Evolutionary conservation across 2,888 invertebrate genomes (phyloP), one percentile per base, ranked within the genome.

Genomic region (Parochlus steinenii): DNA sequence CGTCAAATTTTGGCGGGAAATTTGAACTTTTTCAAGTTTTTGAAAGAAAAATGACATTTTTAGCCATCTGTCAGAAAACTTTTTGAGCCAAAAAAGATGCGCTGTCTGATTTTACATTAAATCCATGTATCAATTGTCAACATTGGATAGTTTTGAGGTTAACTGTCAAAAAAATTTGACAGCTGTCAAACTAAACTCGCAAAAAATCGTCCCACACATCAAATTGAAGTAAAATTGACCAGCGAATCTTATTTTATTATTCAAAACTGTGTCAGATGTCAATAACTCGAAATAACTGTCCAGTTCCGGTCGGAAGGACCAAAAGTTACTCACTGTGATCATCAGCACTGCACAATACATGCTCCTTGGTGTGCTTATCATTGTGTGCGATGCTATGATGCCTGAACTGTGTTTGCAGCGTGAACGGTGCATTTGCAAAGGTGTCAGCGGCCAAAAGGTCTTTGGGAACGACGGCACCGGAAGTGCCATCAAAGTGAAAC

Each of bases 321-420:
- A 28, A 20, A 12, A 27, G 11, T 32, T 23, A 68, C 80, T 72
- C 50, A 90, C 92, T 90, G 55, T 93, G 92, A 53, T 95, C 92
- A 59, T 98, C 98, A 17, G 95, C 90, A 49, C 86, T 83, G 57
- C 98, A 98, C 29, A 98, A 63, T 47, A 98, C 79, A 52, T 97
- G 95, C 53, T 98, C 97, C 62, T 98, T 98, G 44, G 76, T 66
- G 52, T 87, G 89, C 48, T 87, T 85, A 57, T 90, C 87, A 44
- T 73, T 70, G 46, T 75, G 73, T 0, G 74, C 68, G 26, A 77
- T 70, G 10, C 77, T 73, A 26, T 81, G 81, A 62, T 97, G 97
- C 33, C 90, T 74, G 71, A 98, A 80, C 85, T 97, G 95, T 7
- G 89, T 87, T 27, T 86, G 74, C 48, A 98, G 69, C 39, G 86